These are phyloP conservation scores for Yponomeuta plumbellus DNA, from an alignment of 2,888 invertebrate species.

Conservation along the genomic window DNA sequence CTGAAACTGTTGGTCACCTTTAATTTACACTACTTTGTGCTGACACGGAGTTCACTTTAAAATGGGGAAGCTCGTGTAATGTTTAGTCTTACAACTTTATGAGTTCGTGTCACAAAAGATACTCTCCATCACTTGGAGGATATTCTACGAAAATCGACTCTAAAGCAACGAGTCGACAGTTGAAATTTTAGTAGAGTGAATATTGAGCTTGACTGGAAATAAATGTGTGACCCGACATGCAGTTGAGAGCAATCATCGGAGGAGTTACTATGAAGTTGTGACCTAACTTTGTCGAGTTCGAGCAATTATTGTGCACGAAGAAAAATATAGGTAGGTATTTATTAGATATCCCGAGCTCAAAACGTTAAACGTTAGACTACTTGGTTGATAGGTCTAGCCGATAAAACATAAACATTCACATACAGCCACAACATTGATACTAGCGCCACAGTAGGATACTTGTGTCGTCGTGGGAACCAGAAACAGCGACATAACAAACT, in stretches of 20 bases:
- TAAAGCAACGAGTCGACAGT: constrained; percentile 19
- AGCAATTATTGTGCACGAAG: no score
- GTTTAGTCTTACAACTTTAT: constrained; percentile 26
- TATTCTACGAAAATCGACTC: not conserved
- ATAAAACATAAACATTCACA: no score
- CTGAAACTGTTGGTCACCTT: not conserved
- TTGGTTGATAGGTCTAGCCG: no score
- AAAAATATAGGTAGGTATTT: no score
- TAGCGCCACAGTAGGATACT: no score
- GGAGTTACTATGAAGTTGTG: not conserved
- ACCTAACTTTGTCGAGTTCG: not conserved
- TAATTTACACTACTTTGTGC: not conserved
- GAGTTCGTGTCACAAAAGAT: constrained; percentile 28
- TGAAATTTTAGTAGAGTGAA: not conserved
- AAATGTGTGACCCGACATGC: constrained; percentile 14
- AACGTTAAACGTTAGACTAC: no score
- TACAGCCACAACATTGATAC: no score
- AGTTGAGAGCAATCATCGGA: constrained; percentile 1
- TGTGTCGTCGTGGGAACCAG: no score
- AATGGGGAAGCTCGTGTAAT: not conserved
- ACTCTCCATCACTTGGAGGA: not conserved
- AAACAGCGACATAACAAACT: no score
- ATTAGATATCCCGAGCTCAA: no score
- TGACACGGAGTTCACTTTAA: not conserved
- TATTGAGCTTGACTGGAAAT: constrained; percentile 5